These are phyloP conservation scores for Hormaphis cornu DNA, from an alignment of 1,140 invertebrate species.

Conservation along the genomic window DNA sequence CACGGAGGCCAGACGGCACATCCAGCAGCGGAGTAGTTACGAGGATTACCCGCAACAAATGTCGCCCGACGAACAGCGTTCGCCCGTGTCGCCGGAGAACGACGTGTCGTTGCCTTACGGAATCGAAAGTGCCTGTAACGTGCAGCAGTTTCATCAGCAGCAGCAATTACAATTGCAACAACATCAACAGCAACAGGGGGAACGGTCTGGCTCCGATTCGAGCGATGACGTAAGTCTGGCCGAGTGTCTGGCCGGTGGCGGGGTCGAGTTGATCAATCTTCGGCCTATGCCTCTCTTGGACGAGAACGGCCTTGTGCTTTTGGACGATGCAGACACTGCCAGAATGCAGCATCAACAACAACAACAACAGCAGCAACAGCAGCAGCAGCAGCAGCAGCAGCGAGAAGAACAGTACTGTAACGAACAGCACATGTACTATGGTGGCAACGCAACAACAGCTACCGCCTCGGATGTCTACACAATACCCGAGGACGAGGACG, in stretches of 20 bases:
- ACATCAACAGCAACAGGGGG: not conserved
- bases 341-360: constrained; percentile 32
- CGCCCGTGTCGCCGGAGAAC: constrained; percentile 4
- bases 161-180: not conserved
- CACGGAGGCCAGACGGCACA: not conserved
- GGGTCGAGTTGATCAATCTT: constrained; percentile 1
- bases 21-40: not conserved
- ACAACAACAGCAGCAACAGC: constrained; percentile 26
- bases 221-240: constrained; percentile 32
- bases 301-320: constrained; percentile 5
- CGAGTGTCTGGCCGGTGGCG: constrained; percentile 17
- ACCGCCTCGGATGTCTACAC: constrained; percentile 45
- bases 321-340: not conserved
- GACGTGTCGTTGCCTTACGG: not conserved
- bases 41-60: not conserved
- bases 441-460: constrained; percentile 44
- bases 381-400: constrained; percentile 29
- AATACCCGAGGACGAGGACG: constrained; percentile 49
- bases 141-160: not conserved
- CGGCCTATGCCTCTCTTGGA: constrained; percentile 11
- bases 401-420: constrained; percentile 17
- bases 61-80: constrained; percentile 2
- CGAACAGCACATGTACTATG: constrained; percentile 41
- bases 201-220: constrained; percentile 28
- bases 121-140: not conserved